These are phyloP conservation scores for Periplaneta americana DNA, from an alignment of 1,140 invertebrate genomes.

Conservation along the genomic window DNA sequence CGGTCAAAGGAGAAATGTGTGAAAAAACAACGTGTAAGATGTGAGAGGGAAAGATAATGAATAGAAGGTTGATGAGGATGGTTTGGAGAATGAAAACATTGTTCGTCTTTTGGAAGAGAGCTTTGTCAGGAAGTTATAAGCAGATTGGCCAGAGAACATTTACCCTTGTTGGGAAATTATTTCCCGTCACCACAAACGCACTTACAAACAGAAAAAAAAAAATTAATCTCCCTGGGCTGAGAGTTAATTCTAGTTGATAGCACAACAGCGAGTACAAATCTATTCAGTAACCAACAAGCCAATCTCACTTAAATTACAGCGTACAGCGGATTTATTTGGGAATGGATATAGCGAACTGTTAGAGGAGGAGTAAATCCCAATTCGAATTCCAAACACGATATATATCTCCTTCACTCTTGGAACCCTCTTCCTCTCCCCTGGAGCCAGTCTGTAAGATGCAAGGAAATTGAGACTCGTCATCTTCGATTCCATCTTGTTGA, in stretches of 20 bases:
- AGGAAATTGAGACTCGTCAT: background rate
- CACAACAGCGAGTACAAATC: background rate
- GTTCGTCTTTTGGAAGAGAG: no score
- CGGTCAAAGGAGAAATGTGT: no score
- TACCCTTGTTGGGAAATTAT: no score
- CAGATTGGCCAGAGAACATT: no score
- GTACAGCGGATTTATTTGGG: background rate
- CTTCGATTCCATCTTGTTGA: background rate
- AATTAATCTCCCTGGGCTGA: background rate
- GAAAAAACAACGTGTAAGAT: no score
- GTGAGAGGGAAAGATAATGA: no score
- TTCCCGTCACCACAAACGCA: no score
- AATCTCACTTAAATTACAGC: background rate
- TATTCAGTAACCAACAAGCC: background rate
- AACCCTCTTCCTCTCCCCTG: background rate
- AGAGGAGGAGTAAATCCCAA: background rate
- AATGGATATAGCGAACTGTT: no score
- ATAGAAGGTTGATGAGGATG: no score
- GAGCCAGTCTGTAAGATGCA: background rate
- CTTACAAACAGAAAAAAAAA: background rate
- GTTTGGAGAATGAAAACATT: no score
- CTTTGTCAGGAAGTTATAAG: no score
- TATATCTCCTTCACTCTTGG: background rate
- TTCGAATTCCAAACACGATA: background rate
- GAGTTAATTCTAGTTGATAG: background rate